A percentile compares a stretch with the other conserved stretches of the same genome.
These are phyloP conservation scores for Nesogale talazaci DNA, from an alignment of 2,113 vertebrate species.

Conservation along the genomic window DNA sequence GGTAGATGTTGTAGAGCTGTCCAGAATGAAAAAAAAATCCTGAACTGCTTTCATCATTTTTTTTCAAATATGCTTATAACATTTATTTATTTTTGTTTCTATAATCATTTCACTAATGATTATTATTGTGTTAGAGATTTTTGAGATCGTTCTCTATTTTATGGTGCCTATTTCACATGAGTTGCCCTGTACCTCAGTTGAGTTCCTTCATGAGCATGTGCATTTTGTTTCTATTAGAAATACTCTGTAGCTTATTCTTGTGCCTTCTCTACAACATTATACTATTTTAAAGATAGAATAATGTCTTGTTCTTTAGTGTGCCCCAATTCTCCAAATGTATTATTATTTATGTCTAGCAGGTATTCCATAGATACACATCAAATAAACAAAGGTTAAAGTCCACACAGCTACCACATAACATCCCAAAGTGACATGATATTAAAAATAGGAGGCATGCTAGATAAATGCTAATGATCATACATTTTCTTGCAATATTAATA, in stretches of 20 bases:
- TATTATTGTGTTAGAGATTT: conserved; percentile 3
- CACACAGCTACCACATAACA: not conserved
- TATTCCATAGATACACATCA: not conserved
- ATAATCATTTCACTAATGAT: not conserved
- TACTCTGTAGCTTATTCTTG: not conserved
- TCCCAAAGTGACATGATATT: conserved; percentile 19
- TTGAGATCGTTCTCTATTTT: not conserved
- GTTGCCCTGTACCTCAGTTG: not conserved
- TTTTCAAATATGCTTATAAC: not conserved
- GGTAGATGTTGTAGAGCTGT: not conserved
- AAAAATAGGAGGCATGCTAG: conserved; percentile 40
- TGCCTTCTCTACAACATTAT: not conserved
- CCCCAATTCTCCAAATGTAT: not conserved
- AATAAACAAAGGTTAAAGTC: not conserved
- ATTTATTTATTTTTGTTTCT: not conserved
- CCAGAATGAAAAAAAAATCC: not conserved
- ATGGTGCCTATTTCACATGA: not conserved
- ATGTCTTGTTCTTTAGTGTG: not conserved
- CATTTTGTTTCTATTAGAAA: not conserved
- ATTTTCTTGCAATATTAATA: conserved; percentile 66
- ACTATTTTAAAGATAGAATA: not conserved
- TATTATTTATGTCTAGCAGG: not conserved
- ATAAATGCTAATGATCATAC: conserved; percentile 38
- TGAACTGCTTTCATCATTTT: not conserved
- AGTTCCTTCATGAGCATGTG: not conserved